Evolutionary conservation across 2,888 invertebrate species (phyloP).

Genomic region (Ophion ellenae): DNA sequence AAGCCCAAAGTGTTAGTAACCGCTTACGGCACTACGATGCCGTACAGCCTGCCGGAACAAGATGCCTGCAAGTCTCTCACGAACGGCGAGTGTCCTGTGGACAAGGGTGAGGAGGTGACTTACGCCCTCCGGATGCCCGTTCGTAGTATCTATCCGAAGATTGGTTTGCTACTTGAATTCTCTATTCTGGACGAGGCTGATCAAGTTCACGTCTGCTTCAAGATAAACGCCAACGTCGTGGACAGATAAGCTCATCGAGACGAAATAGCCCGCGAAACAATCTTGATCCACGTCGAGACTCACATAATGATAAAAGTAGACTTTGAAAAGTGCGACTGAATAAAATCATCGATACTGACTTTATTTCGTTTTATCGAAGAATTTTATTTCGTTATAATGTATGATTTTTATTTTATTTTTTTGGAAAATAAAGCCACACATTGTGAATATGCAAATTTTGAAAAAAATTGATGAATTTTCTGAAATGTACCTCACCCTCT

Average conservation of each 20-base stretch:
- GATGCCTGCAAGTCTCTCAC: slow-evolving; percentile 76
- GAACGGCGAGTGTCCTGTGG: slow-evolving; percentile 78
- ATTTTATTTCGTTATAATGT: too few relatives aligned
- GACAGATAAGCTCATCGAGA: slow-evolving; percentile 39
- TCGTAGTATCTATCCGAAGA: slow-evolving; percentile 70
- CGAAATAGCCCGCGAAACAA: background rate
- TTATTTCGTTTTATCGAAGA: too few relatives aligned
- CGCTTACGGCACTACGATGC: slow-evolving; percentile 66
- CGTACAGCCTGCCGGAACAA: slow-evolving; percentile 74
- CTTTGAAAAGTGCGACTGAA: too few relatives aligned
- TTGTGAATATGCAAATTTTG: too few relatives aligned
- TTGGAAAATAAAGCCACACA: too few relatives aligned
- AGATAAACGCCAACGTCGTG: slow-evolving; percentile 70
- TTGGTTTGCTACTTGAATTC: slow-evolving; percentile 73
- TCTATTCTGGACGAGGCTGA: slow-evolving; percentile 71
- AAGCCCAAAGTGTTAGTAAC: slow-evolving; percentile 73
- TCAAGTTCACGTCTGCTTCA: slow-evolving; percentile 74
- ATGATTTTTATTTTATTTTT: too few relatives aligned
- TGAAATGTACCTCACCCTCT: too few relatives aligned
- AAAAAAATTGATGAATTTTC: too few relatives aligned
- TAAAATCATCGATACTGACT: too few relatives aligned
- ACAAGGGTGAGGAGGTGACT: slow-evolving; percentile 74
- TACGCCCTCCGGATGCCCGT: slow-evolving; percentile 78
- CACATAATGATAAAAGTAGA: too few relatives aligned
- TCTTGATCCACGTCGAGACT: too few relatives aligned